Percentiles rank a stretch among this genome's conserved stretches.
Conservation (phyloP, 1,140 invertebrate genomes). For the Lucilia cuprina region DNA sequence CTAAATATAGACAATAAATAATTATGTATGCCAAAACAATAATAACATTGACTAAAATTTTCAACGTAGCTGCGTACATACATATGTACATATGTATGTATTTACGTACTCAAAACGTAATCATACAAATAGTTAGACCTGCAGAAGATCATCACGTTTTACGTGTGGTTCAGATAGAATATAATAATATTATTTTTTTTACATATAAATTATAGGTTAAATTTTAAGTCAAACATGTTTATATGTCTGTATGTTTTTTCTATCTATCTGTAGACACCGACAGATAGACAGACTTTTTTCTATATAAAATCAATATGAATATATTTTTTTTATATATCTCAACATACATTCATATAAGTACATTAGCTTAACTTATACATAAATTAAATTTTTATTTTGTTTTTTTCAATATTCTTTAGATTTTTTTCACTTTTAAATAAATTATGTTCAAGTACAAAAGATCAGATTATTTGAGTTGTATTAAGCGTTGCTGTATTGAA, state of each 20-base stretch:
- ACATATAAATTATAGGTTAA: background rate
- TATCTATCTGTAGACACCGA: background rate
- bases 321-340: too few relatives aligned
- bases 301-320: too few relatives aligned
- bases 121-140: background rate
- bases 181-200: background rate
- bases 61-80: too few relatives aligned
- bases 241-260: background rate
- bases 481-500: background rate
- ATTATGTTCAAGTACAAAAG: background rate
- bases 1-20: slow-evolving; percentile 15
- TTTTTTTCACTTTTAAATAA: background rate
- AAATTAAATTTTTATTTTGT: background rate
- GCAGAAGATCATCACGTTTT: background rate
- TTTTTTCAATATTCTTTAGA: background rate
- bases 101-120: too few relatives aligned
- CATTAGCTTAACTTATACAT: background rate
- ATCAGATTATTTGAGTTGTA: background rate
- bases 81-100: too few relatives aligned
- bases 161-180: slow-evolving; percentile 1
- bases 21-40: background rate
- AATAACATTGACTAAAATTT: background rate
- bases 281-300: too few relatives aligned
- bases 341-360: background rate
- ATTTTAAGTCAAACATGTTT: slow-evolving; percentile 1